These are phyloP conservation scores for Drosophila subobscura DNA, from an alignment of 1,140 invertebrate species.

Conservation along the genomic window DNA sequence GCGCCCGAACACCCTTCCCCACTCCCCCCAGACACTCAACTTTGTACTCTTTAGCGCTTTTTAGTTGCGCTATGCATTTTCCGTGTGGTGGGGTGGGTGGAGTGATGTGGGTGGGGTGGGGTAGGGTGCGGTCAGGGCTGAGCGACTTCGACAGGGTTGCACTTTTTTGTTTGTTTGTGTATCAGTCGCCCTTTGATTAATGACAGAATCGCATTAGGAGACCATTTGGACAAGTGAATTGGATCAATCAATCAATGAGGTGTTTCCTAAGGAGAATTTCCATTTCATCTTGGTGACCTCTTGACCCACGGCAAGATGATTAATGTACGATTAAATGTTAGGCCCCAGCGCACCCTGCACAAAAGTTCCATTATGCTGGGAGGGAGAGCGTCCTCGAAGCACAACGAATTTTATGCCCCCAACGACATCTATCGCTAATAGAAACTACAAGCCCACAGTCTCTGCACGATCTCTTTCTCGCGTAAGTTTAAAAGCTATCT, in stretches of 20 bases:
- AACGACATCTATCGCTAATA: too few species aligned
- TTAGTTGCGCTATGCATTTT: constrained; percentile 70
- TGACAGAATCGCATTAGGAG: constrained; percentile 53
- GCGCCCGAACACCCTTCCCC: neutral
- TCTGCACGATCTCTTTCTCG: too few species aligned
- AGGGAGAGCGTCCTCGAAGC: too few species aligned
- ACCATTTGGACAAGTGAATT: constrained; percentile 29
- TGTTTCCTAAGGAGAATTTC: constrained; percentile 24
- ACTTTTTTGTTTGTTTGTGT: neutral
- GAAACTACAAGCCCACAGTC: too few species aligned
- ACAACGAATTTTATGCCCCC: too few species aligned
- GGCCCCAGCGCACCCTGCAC: neutral
- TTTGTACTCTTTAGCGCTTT: constrained; percentile 78
- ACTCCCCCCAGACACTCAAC: constrained; percentile 25
- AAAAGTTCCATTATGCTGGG: neutral
- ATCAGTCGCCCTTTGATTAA: constrained; percentile 43
- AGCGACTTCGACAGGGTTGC: neutral
- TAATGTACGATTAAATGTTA: constrained; percentile 29
- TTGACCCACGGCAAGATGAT: constrained; percentile 37
- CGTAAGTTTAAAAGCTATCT: too few species aligned
- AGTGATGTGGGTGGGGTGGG: neutral
- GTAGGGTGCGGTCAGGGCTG: constrained; percentile 1
- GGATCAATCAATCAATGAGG: constrained; percentile 52
- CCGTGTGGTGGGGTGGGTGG: neutral
- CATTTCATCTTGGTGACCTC: constrained; percentile 38